Conservation (phyloP, 2,888 invertebrate species). For the Platycheirus rosarum region DNA sequence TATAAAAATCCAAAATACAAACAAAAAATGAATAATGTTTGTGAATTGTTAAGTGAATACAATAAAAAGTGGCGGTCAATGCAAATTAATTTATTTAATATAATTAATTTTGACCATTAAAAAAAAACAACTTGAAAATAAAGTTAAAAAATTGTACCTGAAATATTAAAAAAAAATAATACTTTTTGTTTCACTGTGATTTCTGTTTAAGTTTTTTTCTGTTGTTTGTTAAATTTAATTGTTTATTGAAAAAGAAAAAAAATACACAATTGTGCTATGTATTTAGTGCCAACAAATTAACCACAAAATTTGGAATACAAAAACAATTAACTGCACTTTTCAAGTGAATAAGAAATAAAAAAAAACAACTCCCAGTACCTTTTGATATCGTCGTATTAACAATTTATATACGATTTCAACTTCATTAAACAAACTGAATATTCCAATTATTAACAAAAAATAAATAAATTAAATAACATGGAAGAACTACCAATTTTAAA, state of each 20-base stretch:
- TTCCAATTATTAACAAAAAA: constrained; percentile 51
- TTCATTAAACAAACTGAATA: too few relatives aligned
- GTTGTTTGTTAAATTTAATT: constrained; percentile 41
- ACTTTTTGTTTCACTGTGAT: constrained; percentile 69
- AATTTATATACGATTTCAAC: too few relatives aligned
- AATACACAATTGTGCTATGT: constrained; percentile 45
- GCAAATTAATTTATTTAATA: constrained; percentile 46
- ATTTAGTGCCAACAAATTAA: constrained; percentile 58
- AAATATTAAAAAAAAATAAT: constrained; percentile 45
- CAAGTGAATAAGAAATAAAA: constrained; percentile 53
- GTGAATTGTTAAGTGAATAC: constrained; percentile 64
- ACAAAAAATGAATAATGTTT: constrained; percentile 73
- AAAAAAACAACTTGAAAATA: constrained; percentile 32
- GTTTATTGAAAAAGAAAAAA: constrained; percentile 26
- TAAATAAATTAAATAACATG: constrained; percentile 84
- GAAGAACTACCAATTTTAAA: constrained; percentile 95
- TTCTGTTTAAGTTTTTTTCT: constrained; percentile 63
- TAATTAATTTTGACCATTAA: constrained; percentile 26
- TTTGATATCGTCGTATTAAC: constrained; percentile 74
- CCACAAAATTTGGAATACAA: constrained; percentile 51
- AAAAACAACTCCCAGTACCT: constrained; percentile 67
- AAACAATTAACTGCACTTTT: constrained; percentile 45
- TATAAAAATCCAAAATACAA: constrained; percentile 48
- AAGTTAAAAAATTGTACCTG: constrained; percentile 66
- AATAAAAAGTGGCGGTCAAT: constrained; percentile 64